Evolutionary conservation across 2,797 vertebrate genomes (phyloP).

Genomic region (Crocodylus rhombifer): DNA sequence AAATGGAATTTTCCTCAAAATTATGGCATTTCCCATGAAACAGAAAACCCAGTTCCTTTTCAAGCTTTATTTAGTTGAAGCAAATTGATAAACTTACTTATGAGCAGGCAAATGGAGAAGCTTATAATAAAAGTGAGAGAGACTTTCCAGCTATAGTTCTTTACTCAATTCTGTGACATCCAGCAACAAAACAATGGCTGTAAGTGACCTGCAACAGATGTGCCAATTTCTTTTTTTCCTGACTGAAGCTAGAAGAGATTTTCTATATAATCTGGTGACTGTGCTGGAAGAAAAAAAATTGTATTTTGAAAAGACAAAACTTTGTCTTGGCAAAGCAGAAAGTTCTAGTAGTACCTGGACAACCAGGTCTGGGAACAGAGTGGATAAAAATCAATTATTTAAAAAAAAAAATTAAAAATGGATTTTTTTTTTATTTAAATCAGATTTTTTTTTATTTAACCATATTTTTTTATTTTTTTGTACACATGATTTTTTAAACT

Average conservation of each 20-base stretch:
- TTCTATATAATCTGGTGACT: neutral
- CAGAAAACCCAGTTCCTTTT: neutral
- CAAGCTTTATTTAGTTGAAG: neutral
- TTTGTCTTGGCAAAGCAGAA: too few relatives aligned
- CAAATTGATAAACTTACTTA: neutral
- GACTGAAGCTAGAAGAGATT: neutral
- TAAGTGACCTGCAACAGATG: neutral
- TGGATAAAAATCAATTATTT: too few relatives aligned
- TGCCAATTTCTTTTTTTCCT: neutral
- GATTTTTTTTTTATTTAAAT: too few relatives aligned
- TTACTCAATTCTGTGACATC: rapidly evolving
- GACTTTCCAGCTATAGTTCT: neutral
- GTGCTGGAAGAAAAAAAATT: neutral
- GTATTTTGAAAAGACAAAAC: too few relatives aligned
- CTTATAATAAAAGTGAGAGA: neutral
- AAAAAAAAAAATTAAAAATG: too few relatives aligned
- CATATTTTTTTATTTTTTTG: too few relatives aligned
- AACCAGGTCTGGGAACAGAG: too few relatives aligned
- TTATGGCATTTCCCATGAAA: neutral
- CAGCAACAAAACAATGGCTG: neutral
- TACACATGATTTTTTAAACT: too few relatives aligned
- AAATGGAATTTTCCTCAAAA: neutral
- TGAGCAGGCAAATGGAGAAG: neutral
- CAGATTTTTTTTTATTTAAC: too few relatives aligned
- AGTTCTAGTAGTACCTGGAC: too few relatives aligned